Evolutionary conservation across 2,888 invertebrate genomes (phyloP).

Genomic region (Drosophila anomalipes): DNA sequence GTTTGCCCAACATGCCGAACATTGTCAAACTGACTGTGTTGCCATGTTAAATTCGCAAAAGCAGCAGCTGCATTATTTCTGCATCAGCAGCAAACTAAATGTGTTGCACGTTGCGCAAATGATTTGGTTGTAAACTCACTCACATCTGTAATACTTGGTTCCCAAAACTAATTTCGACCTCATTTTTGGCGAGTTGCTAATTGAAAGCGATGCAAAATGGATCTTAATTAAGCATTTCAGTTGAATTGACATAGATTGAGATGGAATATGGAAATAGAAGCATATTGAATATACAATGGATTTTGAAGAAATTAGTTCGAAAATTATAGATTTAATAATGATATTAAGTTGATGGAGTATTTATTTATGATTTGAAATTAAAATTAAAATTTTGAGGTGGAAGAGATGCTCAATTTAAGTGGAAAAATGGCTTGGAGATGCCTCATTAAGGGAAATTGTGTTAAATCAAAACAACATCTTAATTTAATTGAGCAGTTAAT

Average conservation of each 20-base stretch:
- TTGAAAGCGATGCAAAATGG: neutral
- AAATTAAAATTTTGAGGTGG: neutral
- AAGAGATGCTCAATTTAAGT: neutral
- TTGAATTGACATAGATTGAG: neutral
- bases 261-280: neutral
- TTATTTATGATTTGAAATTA: neutral
- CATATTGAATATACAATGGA: neutral
- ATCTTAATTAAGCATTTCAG: neutral
- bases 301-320: neutral
- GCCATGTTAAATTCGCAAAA: conserved; percentile 10
- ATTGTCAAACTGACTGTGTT: conserved; percentile 39
- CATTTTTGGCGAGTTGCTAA: neutral
- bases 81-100: conserved; percentile 16
- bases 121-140: neutral
- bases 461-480: neutral
- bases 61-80: conserved; percentile 33
- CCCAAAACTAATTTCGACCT: neutral
- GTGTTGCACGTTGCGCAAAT: conserved; percentile 4
- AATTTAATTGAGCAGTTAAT: conserved; percentile 8
- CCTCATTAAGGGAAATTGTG: neutral
- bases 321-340: neutral
- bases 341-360: neutral
- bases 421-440: neutral
- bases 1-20: conserved; percentile 54
- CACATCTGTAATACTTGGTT: neutral